Conservation (phyloP, 2,888 invertebrate species). For the Salticus scenicus region DNA sequence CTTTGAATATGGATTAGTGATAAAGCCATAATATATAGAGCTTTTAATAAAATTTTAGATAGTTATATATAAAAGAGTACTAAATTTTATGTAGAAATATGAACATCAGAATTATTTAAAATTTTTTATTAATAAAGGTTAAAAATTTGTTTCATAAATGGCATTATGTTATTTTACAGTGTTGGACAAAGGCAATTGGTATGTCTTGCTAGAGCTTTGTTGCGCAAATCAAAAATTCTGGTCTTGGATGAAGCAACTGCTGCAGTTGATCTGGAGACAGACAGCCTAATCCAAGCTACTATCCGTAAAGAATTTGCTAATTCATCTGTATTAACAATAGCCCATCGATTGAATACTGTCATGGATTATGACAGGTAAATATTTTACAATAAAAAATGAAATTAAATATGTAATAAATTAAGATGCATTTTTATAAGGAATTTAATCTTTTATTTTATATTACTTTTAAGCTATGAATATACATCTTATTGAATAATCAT, state of each 20-base stretch:
- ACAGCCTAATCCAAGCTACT: conserved; percentile 81
- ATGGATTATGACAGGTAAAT: conserved; percentile 70
- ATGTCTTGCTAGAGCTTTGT: conserved; percentile 77
- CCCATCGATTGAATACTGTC: conserved; percentile 70
- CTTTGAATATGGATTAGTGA: too few relatives aligned
- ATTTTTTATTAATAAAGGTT: too few relatives aligned
- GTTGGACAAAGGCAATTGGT: conserved; percentile 78
- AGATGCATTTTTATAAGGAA: background rate
- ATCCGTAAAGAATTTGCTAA: conserved; percentile 90
- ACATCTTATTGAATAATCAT: background rate
- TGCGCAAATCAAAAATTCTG: conserved; percentile 77
- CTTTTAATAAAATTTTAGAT: too few relatives aligned
- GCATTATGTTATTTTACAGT: too few relatives aligned
- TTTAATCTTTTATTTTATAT: background rate
- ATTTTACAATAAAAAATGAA: too few relatives aligned
- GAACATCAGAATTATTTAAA: too few relatives aligned
- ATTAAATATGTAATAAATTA: too few relatives aligned
- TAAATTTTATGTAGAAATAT: too few relatives aligned
- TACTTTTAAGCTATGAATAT: background rate
- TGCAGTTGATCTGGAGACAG: conserved; percentile 79
- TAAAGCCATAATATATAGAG: too few relatives aligned
- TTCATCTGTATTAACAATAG: conserved; percentile 81
- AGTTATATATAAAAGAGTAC: too few relatives aligned
- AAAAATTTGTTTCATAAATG: too few relatives aligned
- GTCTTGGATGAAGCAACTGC: conserved; percentile 79